Evolutionary conservation across 2,888 invertebrate species (phyloP).

Genomic region (Tethea ocularis): DNA sequence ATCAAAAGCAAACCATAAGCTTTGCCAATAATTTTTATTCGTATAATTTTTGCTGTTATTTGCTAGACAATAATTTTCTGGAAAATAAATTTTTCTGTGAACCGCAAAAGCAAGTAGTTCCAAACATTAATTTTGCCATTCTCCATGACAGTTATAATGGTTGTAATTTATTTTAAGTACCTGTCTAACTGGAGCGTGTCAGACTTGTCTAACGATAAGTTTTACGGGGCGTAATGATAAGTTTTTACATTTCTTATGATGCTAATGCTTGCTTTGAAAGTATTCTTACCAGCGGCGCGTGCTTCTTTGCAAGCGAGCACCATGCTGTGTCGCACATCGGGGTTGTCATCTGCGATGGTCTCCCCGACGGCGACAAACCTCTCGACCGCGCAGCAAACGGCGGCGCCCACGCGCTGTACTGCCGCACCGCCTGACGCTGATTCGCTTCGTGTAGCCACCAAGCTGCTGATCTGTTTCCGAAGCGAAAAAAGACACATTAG

Average conservation of each 20-base stretch:
- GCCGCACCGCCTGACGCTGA: slow-evolving; percentile 85
- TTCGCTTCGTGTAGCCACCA: slow-evolving; percentile 92
- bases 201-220: neutral
- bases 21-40: too few relatives aligned
- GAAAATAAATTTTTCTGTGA: neutral
- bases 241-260: neutral
- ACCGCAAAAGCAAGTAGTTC: neutral
- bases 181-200: neutral
- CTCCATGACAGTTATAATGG: slow-evolving; percentile 3
- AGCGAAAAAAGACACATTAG: neutral
- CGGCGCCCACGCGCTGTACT: slow-evolving; percentile 96
- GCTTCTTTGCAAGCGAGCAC: slow-evolving; percentile 99
- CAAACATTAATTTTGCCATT: slow-evolving; percentile 6
- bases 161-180: slow-evolving; percentile 9
- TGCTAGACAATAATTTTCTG: neutral
- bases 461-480: slow-evolving; percentile 89
- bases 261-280: neutral
- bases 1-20: too few relatives aligned
- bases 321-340: slow-evolving; percentile 98
- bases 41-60: too few relatives aligned
- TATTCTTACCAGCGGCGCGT: slow-evolving; percentile 92
- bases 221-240: neutral
- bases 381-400: slow-evolving; percentile 98
- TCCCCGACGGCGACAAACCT: slow-evolving; percentile 99
- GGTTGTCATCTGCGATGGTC: slow-evolving; percentile 99